Evolutionary conservation across 1,140 invertebrate genomes (phyloP).

Genomic region (Drosophila punjabiensis): DNA sequence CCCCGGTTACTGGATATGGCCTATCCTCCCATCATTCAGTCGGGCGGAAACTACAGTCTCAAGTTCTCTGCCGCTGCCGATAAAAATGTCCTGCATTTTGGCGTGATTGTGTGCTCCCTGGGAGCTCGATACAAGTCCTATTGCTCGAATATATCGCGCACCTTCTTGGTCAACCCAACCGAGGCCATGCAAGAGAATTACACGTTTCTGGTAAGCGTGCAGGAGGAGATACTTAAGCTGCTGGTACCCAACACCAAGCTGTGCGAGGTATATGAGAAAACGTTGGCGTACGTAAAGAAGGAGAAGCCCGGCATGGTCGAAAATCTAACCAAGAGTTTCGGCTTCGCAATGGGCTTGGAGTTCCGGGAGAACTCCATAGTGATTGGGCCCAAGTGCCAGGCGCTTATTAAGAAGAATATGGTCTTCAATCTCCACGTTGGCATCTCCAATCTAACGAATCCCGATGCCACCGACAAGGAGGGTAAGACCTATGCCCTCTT

Average conservation of each 20-base stretch:
- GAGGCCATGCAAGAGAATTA: slow-evolving; percentile 94
- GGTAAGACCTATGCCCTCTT: slow-evolving; percentile 97
- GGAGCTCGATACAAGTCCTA: slow-evolving; percentile 98
- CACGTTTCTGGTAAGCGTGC: slow-evolving; percentile 95
- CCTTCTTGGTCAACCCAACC: slow-evolving; percentile 98
- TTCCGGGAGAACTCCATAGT: slow-evolving; percentile 97
- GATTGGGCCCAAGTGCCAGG: slow-evolving; percentile 95
- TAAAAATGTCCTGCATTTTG: slow-evolving; percentile 98
- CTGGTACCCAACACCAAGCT: slow-evolving; percentile 94
- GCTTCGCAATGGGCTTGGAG: slow-evolving; percentile 99
- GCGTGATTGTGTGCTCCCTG: slow-evolving; percentile 97
- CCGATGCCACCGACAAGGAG: slow-evolving; percentile 93
- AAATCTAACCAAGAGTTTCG: slow-evolving; percentile 97
- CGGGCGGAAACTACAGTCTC: slow-evolving; percentile 97
- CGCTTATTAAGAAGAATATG: slow-evolving; percentile 96
- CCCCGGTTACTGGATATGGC: slow-evolving; percentile 96
- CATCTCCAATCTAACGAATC: slow-evolving; percentile 94
- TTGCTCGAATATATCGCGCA: slow-evolving; percentile 99
- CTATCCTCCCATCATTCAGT: slow-evolving; percentile 99
- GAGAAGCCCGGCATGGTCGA: slow-evolving; percentile 95
- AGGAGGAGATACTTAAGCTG: slow-evolving; percentile 96
- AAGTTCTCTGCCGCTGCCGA: slow-evolving; percentile 98
- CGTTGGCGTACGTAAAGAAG: slow-evolving; percentile 93
- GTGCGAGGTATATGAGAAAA: slow-evolving; percentile 95
- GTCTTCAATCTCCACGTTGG: slow-evolving; percentile 98